phyloP scores from a whole-genome alignment of 2,797 vertebrate genomes.

The Micromesistius poutassou region DNA sequence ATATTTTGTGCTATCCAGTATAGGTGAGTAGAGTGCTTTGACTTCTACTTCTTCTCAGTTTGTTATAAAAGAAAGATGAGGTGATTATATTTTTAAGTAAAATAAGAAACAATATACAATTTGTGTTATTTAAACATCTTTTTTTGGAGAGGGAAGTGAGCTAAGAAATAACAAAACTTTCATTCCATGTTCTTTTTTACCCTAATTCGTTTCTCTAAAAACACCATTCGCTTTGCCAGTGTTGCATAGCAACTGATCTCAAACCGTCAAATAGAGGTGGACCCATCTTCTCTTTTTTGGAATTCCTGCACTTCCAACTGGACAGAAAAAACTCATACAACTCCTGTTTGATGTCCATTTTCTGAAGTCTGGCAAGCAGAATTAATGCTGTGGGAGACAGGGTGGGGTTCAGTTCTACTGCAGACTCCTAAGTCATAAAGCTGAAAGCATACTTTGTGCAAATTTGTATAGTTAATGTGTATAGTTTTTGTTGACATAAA shows the following conservation, averaged over 20 bases:
- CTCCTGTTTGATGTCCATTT: too few relatives aligned
- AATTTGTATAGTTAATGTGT: not conserved
- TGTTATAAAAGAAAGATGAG: not conserved
- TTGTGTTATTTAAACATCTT: not conserved
- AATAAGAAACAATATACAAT: not conserved
- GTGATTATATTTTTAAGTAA: too few relatives aligned
- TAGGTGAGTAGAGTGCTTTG: too few relatives aligned
- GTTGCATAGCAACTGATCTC: constrained; percentile 63
- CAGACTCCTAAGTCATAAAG: not conserved
- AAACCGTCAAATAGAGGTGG: constrained; percentile 43
- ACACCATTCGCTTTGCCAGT: not conserved
- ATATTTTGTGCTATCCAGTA: too few relatives aligned
- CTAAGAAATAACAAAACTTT: not conserved
- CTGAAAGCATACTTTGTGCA: too few relatives aligned
- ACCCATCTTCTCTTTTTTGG: constrained; percentile 33
- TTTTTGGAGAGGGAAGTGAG: too few relatives aligned
- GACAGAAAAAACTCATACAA: constrained; percentile 37
- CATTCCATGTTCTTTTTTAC: not conserved
- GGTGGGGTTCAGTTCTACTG: not conserved
- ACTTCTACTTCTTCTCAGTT: not conserved
- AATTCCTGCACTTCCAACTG: constrained; percentile 22
- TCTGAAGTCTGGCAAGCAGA: too few relatives aligned
- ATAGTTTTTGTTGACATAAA: not conserved
- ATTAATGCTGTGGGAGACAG: too few relatives aligned
- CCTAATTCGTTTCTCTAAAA: not conserved